Base-by-base conservation (phyloP, 2,888 invertebrate genomes). In the Cosmorhoe ocellata region DNA sequence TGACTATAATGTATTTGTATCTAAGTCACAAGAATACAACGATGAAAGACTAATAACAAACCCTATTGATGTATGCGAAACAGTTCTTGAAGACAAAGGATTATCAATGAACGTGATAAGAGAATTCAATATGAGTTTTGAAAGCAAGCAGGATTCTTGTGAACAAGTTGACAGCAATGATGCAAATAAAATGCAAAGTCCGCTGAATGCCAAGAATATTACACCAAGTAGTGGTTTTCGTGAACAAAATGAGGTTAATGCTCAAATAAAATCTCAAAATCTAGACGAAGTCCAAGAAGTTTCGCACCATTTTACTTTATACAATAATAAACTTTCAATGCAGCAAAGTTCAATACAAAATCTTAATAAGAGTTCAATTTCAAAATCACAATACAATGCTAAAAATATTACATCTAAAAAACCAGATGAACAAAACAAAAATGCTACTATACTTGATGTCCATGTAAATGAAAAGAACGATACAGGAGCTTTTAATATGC, bases 401-500 rank as follows among this genome's bases (percentile, higher is more conserved):
- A 3, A 22, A 34, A 30, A 33, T 2, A 18, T 12, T 9, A 12
- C 7, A 8, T 4, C 12, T 12, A 10, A 31, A 7, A 22, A 30
- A 12, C 28, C 10, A 14, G 11, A 34, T 33, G 18, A 28, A 18
- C 37, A 33, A 8, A 31, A 46, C 52, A 42, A 45, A 42, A 32
- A 42, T 33, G 12, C 18, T 5, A 32, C n/a, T 11, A 10, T 22
- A 7, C 22, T 26, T 5, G 28, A 41, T 33, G 9, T 33, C 8
- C 31, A n/a, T 26, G 6, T n/a, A 1, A 51, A 56, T 13, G 44
- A 30, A 36, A 45, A 40, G 9, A 45, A 51, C 11, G 55, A 65
- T 27, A 47, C 51, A 0, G 66, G 69, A 43, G 48, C 61, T 69
- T 91, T 85, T 64, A 65, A 75, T 53, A 66, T 92, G 8, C 79